Evolutionary conservation across 2,113 vertebrate species (phyloP).

Genomic region (Melanostigma gelatinosum): DNA sequence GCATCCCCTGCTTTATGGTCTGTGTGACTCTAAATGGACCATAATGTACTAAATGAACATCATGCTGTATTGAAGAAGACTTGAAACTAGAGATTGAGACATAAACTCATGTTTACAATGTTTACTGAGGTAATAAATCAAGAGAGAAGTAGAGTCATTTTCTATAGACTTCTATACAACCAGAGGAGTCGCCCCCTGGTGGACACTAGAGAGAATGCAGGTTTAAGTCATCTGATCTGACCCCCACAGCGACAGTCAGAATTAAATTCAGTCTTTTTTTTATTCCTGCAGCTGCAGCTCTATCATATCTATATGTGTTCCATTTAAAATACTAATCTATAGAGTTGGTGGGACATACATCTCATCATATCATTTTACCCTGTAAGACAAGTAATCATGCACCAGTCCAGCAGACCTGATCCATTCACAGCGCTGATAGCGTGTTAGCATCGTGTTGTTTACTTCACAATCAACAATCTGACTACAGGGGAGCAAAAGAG

Average conservation of each 20-base stretch:
- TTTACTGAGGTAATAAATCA: no score
- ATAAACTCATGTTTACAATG: no score
- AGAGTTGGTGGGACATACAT: slow-evolving; percentile 27
- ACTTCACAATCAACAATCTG: slow-evolving; percentile 29
- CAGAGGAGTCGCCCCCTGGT: no score
- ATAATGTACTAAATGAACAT: no score
- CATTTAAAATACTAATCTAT: slow-evolving; percentile 4
- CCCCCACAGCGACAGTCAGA: neutral
- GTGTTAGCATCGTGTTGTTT: slow-evolving; percentile 29
- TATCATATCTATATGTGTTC: no score
- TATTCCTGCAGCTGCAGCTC: neutral
- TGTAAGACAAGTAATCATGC: slow-evolving; percentile 47
- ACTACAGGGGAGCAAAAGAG: slow-evolving; percentile 7
- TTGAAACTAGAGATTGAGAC: no score
- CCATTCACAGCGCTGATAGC: slow-evolving; percentile 31
- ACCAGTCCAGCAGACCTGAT: slow-evolving; percentile 46
- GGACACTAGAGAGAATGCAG: no score
- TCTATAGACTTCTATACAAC: no score
- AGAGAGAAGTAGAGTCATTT: no score
- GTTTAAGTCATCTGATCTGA: no score
- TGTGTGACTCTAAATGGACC: no score
- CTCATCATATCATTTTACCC: slow-evolving; percentile 21
- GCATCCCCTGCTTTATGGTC: neutral
- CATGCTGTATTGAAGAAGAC: no score
- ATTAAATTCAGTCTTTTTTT: neutral